Evolutionary conservation across 2,113 vertebrate genomes (phyloP).

Genomic region (Nettapus auritus): DNA sequence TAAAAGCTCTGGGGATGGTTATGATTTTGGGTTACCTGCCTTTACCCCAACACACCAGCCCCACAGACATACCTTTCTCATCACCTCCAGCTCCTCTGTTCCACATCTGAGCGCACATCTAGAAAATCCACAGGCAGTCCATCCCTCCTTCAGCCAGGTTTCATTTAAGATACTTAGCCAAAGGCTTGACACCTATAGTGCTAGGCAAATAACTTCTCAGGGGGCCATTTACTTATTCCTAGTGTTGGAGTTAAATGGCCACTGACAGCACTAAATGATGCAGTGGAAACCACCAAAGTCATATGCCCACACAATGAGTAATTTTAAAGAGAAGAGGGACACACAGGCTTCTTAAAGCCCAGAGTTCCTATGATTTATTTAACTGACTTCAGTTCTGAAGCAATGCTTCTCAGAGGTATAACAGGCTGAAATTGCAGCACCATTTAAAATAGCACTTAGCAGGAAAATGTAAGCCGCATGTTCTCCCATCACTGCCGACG

Average conservation of each 20-base stretch:
- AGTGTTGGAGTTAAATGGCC: constrained; percentile 36
- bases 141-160: background rate
- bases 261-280: constrained; percentile 59
- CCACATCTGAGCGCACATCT: background rate
- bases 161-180: constrained; percentile 48
- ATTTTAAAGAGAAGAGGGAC: constrained; percentile 11
- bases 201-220: constrained; percentile 37
- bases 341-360: background rate
- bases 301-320: background rate
- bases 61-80: background rate
- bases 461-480: background rate
- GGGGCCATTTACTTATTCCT: constrained; percentile 36
- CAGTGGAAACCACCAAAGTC: constrained; percentile 19
- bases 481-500: background rate
- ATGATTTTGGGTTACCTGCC: background rate
- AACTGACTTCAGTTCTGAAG: constrained; percentile 17
- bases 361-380: background rate
- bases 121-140: constrained; percentile 16
- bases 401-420: background rate
- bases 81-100: background rate
- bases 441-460: background rate
- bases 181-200: constrained; percentile 38
- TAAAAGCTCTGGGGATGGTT: background rate
- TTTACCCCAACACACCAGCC: background rate
- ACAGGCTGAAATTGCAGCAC: background rate